Conservation (phyloP, 2,888 invertebrate species). For the Drosophila kanekoi region DNA sequence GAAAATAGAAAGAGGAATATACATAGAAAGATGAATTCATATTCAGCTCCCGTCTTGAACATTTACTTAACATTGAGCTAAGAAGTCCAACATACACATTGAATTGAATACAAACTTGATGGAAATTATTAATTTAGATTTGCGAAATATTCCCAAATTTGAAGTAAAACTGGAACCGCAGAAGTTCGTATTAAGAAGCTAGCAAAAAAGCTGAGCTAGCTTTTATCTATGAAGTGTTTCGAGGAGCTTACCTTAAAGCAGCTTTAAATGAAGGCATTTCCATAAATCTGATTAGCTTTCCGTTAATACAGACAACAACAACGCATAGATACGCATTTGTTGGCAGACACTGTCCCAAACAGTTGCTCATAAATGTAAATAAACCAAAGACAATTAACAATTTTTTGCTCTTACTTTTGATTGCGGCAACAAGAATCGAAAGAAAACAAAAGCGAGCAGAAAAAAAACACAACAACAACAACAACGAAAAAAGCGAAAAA, state of each 20-base stretch:
- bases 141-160: no score
- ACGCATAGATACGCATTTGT: background rate
- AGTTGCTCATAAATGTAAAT: conserved; percentile 33
- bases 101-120: no score
- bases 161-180: no score
- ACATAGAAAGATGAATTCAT: no score
- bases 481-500: conserved; percentile 39
- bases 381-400: conserved; percentile 36
- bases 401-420: conserved; percentile 40
- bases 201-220: no score
- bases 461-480: conserved; percentile 30
- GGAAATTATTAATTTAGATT: no score
- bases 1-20: no score
- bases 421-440: conserved; percentile 30
- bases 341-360: conserved; percentile 19
- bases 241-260: background rate
- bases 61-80: no score
- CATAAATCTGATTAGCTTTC: background rate
- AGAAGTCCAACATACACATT: no score
- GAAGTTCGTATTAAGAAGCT: no score
- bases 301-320: no score
- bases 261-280: background rate
- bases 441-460: conserved; percentile 25
- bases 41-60: no score
- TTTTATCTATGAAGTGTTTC: background rate